Percentiles rank a stretch among this genome's conserved stretches.
These are phyloP conservation scores for Gonioctena quinquepunctata DNA, from an alignment of 1,140 invertebrate genomes.

Conservation along the genomic window DNA sequence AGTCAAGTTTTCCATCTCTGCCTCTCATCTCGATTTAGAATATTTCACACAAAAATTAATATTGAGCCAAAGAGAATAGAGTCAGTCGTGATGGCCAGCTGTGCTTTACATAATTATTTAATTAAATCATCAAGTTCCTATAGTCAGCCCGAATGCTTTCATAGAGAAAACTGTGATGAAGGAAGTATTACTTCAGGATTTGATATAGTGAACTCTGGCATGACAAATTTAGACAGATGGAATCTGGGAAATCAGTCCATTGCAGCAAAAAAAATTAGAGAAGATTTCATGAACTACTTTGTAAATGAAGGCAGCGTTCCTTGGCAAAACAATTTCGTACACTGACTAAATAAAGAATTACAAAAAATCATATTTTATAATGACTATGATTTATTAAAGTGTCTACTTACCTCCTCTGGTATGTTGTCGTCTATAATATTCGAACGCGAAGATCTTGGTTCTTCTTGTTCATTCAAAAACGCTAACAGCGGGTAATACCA, in stretches of 20 bases:
- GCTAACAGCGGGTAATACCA: neutral
- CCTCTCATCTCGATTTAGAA: conserved; percentile 12
- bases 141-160: neutral
- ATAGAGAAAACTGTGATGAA: neutral
- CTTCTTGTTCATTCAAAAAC: neutral
- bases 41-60: conserved; percentile 13
- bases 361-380: too few relatives aligned
- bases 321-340: conserved; percentile 6
- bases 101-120: conserved; percentile 17
- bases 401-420: neutral
- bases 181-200: neutral
- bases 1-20: too few relatives aligned
- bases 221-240: neutral
- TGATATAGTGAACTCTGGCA: neutral
- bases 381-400: too few relatives aligned
- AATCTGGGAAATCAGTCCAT: neutral
- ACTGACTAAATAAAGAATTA: neutral
- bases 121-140: conserved; percentile 1
- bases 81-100: conserved; percentile 3
- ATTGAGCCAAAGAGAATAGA: conserved; percentile 7
- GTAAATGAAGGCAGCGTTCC: conserved; percentile 5
- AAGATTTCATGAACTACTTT: conserved; percentile 13
- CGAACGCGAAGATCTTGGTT: neutral
- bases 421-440: neutral
- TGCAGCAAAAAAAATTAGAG: conserved; percentile 7